Evolutionary conservation across 2,888 invertebrate species (phyloP).

Genomic region (Coelinius sp.): DNA sequence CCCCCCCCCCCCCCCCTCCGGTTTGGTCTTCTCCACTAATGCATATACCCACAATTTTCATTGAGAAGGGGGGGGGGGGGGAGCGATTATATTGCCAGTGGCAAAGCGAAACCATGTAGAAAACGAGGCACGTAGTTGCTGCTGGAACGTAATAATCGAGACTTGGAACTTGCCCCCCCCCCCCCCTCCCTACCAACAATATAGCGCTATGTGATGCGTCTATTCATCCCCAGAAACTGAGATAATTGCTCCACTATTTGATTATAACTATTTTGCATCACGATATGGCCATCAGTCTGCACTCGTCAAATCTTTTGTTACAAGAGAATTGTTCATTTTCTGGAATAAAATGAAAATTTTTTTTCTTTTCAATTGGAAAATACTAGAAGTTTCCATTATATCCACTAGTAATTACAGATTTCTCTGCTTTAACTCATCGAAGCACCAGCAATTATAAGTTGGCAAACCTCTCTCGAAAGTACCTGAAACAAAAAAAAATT

Average conservation of each 20-base stretch:
- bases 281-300: constrained; percentile 10
- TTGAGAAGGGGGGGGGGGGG: neutral
- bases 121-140: constrained; percentile 18
- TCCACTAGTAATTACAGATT: neutral
- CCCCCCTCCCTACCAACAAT: neutral
- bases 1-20: too few species aligned
- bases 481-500: neutral
- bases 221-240: constrained; percentile 17
- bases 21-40: neutral
- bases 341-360: neutral
- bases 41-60: constrained; percentile 8
- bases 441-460: constrained; percentile 7
- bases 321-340: neutral
- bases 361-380: neutral
- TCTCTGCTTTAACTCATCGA: constrained; percentile 3
- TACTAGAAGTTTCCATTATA: neutral
- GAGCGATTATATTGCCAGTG: constrained; percentile 19
- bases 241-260: constrained; percentile 36
- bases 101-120: constrained; percentile 14
- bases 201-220: neutral
- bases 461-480: neutral
- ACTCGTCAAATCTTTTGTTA: too few species aligned
- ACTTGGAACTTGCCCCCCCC: neutral
- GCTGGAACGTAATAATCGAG: constrained; percentile 37
- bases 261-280: constrained; percentile 35